A percentile compares a stretch with the other conserved stretches of the same genome.
Conservation (phyloP, 2,888 invertebrate species). For the Brachypterus glaber region DNA sequence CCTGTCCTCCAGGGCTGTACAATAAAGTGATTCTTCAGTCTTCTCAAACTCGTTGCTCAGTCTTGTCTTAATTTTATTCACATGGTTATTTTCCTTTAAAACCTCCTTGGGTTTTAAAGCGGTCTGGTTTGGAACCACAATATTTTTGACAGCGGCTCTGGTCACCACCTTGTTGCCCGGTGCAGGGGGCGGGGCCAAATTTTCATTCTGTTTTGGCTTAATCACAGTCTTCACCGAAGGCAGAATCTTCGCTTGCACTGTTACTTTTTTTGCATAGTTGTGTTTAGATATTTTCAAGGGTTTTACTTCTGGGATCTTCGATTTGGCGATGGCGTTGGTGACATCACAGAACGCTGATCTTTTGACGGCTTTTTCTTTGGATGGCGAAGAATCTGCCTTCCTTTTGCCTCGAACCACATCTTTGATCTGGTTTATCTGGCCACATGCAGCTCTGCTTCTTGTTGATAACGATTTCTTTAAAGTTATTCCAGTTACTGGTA, state of each 20-base stretch:
- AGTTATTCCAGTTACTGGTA: constrained; percentile 15
- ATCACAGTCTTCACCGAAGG: constrained; percentile 35
- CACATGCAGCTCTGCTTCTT: constrained; percentile 41
- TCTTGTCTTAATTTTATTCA: constrained; percentile 42
- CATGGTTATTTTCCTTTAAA: constrained; percentile 32
- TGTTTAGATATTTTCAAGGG: too few relatives aligned
- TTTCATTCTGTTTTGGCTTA: constrained; percentile 39
- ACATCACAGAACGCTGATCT: constrained; percentile 80
- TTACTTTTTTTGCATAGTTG: constrained; percentile 14
- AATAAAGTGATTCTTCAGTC: constrained; percentile 67
- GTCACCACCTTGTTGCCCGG: constrained; percentile 32
- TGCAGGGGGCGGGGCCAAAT: constrained; percentile 33
- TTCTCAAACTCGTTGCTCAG: constrained; percentile 62
- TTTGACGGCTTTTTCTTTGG: constrained; percentile 64
- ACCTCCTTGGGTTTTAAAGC: constrained; percentile 35
- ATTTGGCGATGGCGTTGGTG: constrained; percentile 56
- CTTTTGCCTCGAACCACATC: constrained; percentile 53
- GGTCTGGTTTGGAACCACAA: constrained; percentile 32
- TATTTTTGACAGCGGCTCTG: constrained; percentile 31
- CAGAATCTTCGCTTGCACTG: constrained; percentile 27
- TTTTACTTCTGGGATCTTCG: too few relatives aligned
- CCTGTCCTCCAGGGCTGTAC: constrained; percentile 68
- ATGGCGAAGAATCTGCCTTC: constrained; percentile 72
- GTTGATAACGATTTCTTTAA: constrained; percentile 41
- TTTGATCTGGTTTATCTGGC: constrained; percentile 25